Evolutionary conservation across 2,113 vertebrate species (phyloP).

Genomic region (Carollia perspicillata): DNA sequence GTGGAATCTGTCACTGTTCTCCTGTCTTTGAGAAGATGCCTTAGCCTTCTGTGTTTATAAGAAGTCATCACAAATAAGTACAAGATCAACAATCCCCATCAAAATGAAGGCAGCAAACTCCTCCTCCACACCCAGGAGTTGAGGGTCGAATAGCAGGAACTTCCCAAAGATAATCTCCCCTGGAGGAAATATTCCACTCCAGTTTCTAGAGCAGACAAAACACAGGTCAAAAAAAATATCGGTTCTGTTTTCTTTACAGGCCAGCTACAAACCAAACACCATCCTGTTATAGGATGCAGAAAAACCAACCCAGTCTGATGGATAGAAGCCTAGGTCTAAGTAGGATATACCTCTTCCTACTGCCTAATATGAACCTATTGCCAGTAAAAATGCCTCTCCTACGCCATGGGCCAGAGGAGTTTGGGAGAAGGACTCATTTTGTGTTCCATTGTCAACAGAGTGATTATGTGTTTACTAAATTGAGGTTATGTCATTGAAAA

Average conservation of each 20-base stretch:
- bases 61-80: neutral
- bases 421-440: neutral
- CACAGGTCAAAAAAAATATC: neutral
- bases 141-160: neutral
- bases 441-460: constrained; percentile 32
- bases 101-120: neutral
- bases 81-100: neutral
- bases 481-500: constrained; percentile 59
- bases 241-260: constrained; percentile 11
- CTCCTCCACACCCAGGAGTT: neutral
- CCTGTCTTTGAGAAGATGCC: neutral
- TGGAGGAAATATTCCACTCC: neutral
- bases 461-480: constrained; percentile 61
- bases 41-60: neutral
- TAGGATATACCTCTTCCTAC: neutral
- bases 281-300: neutral
- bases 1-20: neutral
- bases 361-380: constrained; percentile 49
- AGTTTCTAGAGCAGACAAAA: neutral
- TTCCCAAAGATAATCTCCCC: neutral
- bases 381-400: neutral
- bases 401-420: neutral
- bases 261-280: constrained; percentile 4
- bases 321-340: constrained; percentile 24
- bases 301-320: neutral